Base-by-base conservation (phyloP, 2,888 invertebrate genomes). In the Caenorhabditis sp. region DNA sequence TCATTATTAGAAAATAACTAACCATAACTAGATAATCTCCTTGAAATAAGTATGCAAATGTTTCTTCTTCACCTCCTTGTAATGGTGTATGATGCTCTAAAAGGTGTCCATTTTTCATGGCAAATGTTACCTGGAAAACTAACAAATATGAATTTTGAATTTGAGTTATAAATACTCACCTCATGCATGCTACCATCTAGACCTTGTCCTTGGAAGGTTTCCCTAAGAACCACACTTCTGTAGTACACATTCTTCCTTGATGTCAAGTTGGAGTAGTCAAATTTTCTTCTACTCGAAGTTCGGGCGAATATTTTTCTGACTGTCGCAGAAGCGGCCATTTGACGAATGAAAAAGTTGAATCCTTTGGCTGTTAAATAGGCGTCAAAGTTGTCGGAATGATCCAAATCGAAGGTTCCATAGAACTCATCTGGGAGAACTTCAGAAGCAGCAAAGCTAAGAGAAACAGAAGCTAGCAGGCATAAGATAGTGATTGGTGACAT, bases 181-280 rank as follows among this genome's bases (percentile, higher is more conserved):
- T 81, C 79, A 75, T 86, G 86, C 64, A 81, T 65, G 63, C 78
- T 79, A 61, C 78, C 79, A 77, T 86, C 86, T 52, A 86, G 71
- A 67, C 84, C 86, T 59, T 84, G 84, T 59, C 77, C 86, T 25
- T 70, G 60, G 78, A 86, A 86, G 21, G 83, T 58, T 63, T 83
- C 77, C 58, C 80, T 84, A 57, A 86, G 67, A 52, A 75, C 67
- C 56, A 85, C 70, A 54, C 76, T 71, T 59, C 77, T 80, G 84
- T 85, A 86, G 65, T 82, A 77, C 23, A 85, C 83, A 67, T 84
- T 73, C 67, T 85, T 86, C 78, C 85, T 86, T 17, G 84, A 79
- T 20, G 85, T 85, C 66, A 80, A 63, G 70, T 84, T 84, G 27
- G 78, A 71, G 70, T 73, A 82, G 64, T 80, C 76, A 76, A 82